phyloP scores from a whole-genome alignment of 2,888 invertebrate species.

The Pristionchus exspectatus region DNA sequence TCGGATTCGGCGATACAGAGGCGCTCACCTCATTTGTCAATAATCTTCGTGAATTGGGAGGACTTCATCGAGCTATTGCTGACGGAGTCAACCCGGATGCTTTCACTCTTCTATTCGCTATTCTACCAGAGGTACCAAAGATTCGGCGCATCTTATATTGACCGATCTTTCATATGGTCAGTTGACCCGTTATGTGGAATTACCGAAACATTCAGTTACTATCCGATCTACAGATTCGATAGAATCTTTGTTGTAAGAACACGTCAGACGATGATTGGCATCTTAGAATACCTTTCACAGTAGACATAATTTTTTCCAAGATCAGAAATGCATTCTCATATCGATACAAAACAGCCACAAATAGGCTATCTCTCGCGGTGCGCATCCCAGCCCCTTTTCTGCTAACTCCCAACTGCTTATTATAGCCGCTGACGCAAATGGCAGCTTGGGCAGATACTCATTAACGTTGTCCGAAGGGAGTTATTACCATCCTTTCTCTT shows the following conservation, averaged over 20 bases:
- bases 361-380: neutral
- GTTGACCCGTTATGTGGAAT: neutral
- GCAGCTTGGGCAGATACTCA: constrained; percentile 1
- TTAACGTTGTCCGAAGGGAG: neutral
- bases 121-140: constrained; percentile 35
- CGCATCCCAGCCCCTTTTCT: neutral
- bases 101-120: constrained; percentile 29
- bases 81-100: constrained; percentile 24
- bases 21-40: neutral
- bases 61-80: constrained; percentile 26
- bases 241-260: neutral
- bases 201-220: neutral
- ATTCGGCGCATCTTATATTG: neutral
- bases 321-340: neutral
- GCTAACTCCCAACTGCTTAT: constrained; percentile 34
- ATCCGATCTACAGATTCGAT: neutral
- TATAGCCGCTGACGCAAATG: constrained; percentile 41
- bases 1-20: neutral
- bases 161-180: neutral
- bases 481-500: neutral
- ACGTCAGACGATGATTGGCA: neutral
- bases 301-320: neutral
- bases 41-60: constrained; percentile 48
- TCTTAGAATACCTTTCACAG: neutral
- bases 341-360: neutral